phyloP scores from a whole-genome alignment of 2,888 invertebrate species.

The Chalcosyrphus nemorum region DNA sequence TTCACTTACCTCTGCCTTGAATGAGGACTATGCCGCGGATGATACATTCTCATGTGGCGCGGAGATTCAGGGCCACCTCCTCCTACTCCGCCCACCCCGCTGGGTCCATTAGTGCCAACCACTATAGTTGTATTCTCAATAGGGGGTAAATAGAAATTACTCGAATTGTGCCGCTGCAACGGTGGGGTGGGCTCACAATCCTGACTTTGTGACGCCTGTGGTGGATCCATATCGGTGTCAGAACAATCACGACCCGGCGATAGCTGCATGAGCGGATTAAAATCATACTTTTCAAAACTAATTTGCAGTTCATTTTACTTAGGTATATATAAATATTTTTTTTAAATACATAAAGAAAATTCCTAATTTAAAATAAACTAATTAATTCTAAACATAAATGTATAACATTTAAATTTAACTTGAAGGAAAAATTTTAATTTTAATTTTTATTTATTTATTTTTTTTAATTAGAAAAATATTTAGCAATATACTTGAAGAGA shows the following conservation, averaged over 20 bases:
- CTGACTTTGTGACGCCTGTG: conserved; percentile 93
- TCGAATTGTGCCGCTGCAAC: conserved; percentile 92
- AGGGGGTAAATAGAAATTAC: conserved; percentile 93
- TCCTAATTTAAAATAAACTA: conserved; percentile 57
- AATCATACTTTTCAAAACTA: conserved; percentile 56
- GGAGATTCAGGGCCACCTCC: conserved; percentile 83
- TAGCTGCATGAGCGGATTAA: conserved; percentile 83
- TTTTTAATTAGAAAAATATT: conserved; percentile 24
- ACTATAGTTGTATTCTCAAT: conserved; percentile 79
- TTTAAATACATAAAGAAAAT: conserved; percentile 12
- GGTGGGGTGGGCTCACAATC: conserved; percentile 97
- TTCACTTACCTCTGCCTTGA: conserved; percentile 86
- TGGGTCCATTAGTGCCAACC: conserved; percentile 73
- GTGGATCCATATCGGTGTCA: conserved; percentile 94
- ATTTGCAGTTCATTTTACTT: conserved; percentile 1
- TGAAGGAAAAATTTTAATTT: conserved; percentile 51
- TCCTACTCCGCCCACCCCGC: conserved; percentile 75
- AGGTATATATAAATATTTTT: not conserved
- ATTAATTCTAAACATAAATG: conserved; percentile 37
- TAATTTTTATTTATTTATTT: conserved; percentile 5
- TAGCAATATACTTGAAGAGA: conserved; percentile 45
- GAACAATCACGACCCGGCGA: conserved; percentile 92
- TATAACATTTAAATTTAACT: conserved; percentile 37
- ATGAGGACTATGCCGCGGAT: conserved; percentile 89
- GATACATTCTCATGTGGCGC: conserved; percentile 82